A percentile compares a stretch with the other conserved stretches of the same genome.
phyloP scores from a whole-genome alignment of 2,797 vertebrate species.

The Acestrorhynchus altus region DNA sequence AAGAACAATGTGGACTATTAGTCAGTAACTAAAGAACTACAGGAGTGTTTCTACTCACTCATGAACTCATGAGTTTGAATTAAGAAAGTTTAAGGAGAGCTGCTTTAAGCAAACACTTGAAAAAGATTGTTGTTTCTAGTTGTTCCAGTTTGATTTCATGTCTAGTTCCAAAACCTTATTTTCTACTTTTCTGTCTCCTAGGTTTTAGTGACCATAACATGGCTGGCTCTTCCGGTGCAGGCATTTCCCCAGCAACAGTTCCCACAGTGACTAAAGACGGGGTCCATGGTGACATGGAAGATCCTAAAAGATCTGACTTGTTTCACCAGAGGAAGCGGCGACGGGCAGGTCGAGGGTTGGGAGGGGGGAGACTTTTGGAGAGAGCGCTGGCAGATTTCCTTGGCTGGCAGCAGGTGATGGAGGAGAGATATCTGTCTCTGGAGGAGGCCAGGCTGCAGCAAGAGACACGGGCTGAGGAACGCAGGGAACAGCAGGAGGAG shows the following conservation, averaged over 20 bases:
- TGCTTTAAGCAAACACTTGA: no score
- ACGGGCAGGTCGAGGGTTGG: constrained; percentile 67
- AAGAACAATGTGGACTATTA: no score
- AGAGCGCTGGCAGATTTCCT: constrained; percentile 79
- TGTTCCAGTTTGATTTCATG: not conserved
- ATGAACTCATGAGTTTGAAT: no score
- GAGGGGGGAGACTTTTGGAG: constrained; percentile 62
- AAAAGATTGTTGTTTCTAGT: no score
- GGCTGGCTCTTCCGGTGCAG: constrained; percentile 66
- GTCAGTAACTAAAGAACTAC: no score
- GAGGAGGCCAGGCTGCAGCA: constrained; percentile 80
- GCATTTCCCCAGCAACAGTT: constrained; percentile 65
- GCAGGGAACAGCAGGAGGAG: constrained; percentile 83
- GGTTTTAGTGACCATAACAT: constrained; percentile 83
- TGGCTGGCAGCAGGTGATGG: constrained; percentile 73
- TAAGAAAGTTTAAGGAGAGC: no score
- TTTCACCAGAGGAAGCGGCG: constrained; percentile 77
- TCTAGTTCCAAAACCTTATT: not conserved
- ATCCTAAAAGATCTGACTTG: constrained; percentile 23
- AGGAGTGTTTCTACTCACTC: no score
- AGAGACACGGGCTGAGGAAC: constrained; percentile 81
- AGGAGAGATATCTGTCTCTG: constrained; percentile 83
- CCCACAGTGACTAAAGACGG: constrained; percentile 54
- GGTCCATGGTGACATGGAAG: constrained; percentile 53
- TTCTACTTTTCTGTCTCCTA: constrained; percentile 55